Evolutionary conservation across 2,113 vertebrate genomes (phyloP).

Genomic region (Microtus montanus): DNA sequence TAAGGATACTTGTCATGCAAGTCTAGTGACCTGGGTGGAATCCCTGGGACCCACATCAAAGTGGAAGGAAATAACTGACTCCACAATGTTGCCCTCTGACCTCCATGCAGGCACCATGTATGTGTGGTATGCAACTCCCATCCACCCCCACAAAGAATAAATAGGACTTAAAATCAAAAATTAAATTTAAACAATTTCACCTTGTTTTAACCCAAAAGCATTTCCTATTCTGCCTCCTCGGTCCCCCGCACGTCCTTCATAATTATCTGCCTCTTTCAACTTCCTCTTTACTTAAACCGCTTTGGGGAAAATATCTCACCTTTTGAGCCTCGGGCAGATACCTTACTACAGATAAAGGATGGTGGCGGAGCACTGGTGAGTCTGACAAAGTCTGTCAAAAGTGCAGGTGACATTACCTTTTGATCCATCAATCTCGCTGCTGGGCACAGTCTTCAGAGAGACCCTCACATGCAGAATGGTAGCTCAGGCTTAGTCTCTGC

Average conservation of each 20-base stretch:
- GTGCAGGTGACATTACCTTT: not conserved
- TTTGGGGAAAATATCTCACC: not conserved
- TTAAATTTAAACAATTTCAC: not conserved
- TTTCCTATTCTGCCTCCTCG: no score
- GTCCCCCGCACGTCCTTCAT: fast-evolving
- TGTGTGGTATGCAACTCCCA: not conserved
- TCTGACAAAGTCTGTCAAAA: not conserved
- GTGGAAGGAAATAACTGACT: not conserved
- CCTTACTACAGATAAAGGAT: not conserved
- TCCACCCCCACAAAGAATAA: not conserved
- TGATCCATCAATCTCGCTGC: not conserved
- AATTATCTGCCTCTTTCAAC: not conserved
- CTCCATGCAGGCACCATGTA: not conserved
- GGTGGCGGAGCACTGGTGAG: not conserved
- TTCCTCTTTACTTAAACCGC: not conserved
- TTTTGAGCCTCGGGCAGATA: not conserved
- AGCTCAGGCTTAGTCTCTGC: fast-evolving
- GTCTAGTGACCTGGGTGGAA: no score
- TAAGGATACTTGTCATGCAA: not conserved
- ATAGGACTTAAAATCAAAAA: not conserved
- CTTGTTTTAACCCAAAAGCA: not conserved
- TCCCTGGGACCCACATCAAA: not conserved
- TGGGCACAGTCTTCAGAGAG: not conserved
- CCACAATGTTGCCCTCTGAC: not conserved
- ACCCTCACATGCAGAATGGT: fast-evolving